Evolutionary conservation across 2,113 vertebrate species (phyloP).

Genomic region (Dendrocopos noguchii): DNA sequence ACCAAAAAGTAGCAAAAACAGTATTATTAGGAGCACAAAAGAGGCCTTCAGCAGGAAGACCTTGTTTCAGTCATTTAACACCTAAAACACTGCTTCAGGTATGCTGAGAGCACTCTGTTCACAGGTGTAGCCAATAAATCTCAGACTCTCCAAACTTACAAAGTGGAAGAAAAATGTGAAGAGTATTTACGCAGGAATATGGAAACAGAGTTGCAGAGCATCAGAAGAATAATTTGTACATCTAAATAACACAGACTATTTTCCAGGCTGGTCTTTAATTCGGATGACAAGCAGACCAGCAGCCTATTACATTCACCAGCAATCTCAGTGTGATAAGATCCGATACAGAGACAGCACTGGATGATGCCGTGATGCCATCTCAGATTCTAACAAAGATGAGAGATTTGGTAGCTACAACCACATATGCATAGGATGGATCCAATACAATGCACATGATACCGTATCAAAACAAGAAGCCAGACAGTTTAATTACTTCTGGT

Average conservation of each 20-base stretch:
- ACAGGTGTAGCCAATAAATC: neutral
- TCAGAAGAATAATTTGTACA: neutral
- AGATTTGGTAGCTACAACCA: neutral
- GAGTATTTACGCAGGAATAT: neutral
- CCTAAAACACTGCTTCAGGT: neutral
- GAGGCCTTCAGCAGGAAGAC: neutral
- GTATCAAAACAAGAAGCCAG: neutral
- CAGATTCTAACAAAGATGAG: neutral
- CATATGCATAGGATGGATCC: rapidly evolving
- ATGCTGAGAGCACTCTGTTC: neutral
- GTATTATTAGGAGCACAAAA: neutral
- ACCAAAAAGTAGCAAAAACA: neutral
- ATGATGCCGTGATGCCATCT: neutral
- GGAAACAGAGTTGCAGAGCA: neutral
- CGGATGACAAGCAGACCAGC: neutral
- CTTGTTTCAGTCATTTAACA: neutral
- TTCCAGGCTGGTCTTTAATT: neutral
- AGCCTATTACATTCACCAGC: rapidly evolving
- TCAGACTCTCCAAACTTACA: neutral
- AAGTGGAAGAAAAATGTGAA: neutral
- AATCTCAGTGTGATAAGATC: neutral
- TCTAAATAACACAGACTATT: neutral
- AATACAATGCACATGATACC: neutral
- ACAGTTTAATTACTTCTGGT: neutral
- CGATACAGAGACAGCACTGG: neutral